Percentiles rank a stretch among this genome's conserved stretches.
These are phyloP conservation scores for Drosophila mayri DNA, from an alignment of 1,140 invertebrate genomes.

Conservation along the genomic window DNA sequence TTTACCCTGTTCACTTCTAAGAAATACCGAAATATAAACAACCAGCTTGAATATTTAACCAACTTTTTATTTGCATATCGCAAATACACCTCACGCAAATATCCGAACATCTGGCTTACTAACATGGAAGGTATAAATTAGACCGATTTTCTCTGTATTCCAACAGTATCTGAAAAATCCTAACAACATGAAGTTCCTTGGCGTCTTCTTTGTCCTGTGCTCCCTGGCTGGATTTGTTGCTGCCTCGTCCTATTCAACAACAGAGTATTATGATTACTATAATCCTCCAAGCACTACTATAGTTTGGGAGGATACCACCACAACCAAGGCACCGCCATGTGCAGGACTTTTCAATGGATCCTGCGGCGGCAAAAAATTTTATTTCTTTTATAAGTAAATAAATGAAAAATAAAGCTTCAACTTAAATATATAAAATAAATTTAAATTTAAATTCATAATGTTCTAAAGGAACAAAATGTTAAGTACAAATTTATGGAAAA, in stretches of 20 bases:
- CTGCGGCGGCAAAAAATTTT: neutral
- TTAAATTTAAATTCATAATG: neutral
- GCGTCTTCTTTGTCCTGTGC: neutral
- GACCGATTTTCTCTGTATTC: neutral
- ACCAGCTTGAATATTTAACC: neutral
- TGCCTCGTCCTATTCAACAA: neutral
- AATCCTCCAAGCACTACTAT: slow-evolving; percentile 3
- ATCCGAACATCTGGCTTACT: neutral
- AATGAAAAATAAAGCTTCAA: neutral
- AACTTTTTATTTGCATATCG: neutral
- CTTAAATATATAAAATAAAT: too few species aligned
- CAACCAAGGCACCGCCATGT: neutral
- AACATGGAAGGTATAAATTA: neutral
- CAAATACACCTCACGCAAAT: neutral
- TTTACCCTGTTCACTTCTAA: neutral
- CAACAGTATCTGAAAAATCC: neutral
- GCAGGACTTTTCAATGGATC: neutral
- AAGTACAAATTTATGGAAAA: neutral
- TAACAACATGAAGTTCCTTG: neutral
- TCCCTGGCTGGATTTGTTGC: neutral
- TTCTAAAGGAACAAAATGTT: neutral
- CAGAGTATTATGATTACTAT: slow-evolving; percentile 1
- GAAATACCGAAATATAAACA: neutral
- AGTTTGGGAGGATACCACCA: neutral
- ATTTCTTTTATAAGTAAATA: slow-evolving; percentile 7